Evolutionary conservation across 2,113 vertebrate genomes (phyloP), one percentile per base, ranked within the genome.

Genomic region (Lanius collurio): DNA sequence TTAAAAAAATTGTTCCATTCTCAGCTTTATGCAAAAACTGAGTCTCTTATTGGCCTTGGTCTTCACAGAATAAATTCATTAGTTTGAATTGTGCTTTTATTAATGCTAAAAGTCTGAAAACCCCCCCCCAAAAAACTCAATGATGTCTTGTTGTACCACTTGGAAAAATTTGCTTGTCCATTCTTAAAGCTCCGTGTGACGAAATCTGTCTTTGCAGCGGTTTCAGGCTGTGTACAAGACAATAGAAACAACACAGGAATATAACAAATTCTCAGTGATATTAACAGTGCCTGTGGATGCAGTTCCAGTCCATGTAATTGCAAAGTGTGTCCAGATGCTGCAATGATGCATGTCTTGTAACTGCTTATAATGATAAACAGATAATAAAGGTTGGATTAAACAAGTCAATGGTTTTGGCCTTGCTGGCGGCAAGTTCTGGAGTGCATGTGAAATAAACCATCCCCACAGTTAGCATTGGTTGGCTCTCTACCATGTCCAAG

Each of bases 291-390:
- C 83, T 89, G 42, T 30, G 49, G 68, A 53, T 59, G 60, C 47
- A 81, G 64, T 70, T 80, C 80, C 91, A 86, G 60, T 31, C 76
- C 64, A 1, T 55, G 86, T 69, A 75, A 86, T 84, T 89, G 73
- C 60, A 75, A 63, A 95, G 41, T 44, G 44, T 71, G 83, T 86
- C 89, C 96, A 93, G 86, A 95, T 83, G 80, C 80, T 83, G 39
- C 86, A 63, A 15, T 35, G 94, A 83, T 83, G 76, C 39, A 13
- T 59, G 60, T 76, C 80, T 83, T 89, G 83, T 76, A 89, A 80
- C 81, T 71, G 46, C 27, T 71, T 47, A 6, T 67, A 59, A 74
- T n/a, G 94, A 63, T 74, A 78, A 92, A 74, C 42, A 67, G 94
- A 78, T 49, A 92, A 81, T 88, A 87, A 86, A 70, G 24, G 44